Base-by-base conservation (phyloP, 2,888 invertebrate species). In the Vanessa cardui region DNA sequence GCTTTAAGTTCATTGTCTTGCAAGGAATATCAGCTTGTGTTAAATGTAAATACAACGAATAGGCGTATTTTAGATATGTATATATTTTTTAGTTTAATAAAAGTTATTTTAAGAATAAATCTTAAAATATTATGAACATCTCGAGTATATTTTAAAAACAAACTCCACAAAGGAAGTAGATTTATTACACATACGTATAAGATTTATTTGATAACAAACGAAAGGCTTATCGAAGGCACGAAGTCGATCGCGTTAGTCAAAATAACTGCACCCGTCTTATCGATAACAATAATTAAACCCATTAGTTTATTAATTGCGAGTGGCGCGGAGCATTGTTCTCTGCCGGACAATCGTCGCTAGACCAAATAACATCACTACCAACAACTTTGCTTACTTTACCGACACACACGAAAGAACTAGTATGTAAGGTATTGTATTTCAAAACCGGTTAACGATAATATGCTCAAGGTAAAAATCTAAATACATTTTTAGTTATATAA, bases 271-370 rank as follows among this genome's bases (percentile, higher is more conserved):
- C 77, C 68, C 78, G 76, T 79, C 78, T 77, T 78, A 79, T 76
- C 76, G 78, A 81, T 60, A 60, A 69, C 67, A 84, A 86, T 86
- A 88, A 89, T 90, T 87, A 87, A 82, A 82, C 76, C 80, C 88
- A 90, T 90, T 89, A 88, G 87, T 88, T 87, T 87, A 90, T 89
- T 89, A 91, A 91, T 91, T 85, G 83, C 80, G 70, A 80, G 56
- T 81, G 77, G 76, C 79, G 77, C 77, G 74, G 72, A 80, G 86
- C 91, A 92, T 91, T 92, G 91, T 91, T 92, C 89, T 77, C 74
- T 73, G 69, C 78, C 63, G 86, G 88, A 90, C 90, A 89, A 88
- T 89, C 86, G 87, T 79, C 75, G 85, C 88, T 91, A 92, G 91
- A 92, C 91, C 88, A 92, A 91, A 91, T 92, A 92, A 85, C 80